A percentile compares a stretch with the other conserved stretches of the same genome.
Conservation (phyloP, 2,888 invertebrate species). For the Aspidiotus rigidus region DNA sequence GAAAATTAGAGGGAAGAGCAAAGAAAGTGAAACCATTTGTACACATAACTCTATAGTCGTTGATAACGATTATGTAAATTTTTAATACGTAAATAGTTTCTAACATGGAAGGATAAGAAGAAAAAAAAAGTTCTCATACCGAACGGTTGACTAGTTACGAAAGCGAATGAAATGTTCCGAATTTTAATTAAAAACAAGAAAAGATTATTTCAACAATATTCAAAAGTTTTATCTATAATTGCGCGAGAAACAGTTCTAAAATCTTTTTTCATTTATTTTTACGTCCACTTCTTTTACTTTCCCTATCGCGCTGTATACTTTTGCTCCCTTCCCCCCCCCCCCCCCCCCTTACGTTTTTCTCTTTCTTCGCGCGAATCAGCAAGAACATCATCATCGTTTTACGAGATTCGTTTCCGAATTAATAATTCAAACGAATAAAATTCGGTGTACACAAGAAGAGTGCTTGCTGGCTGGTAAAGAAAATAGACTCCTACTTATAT, state of each 20-base stretch:
- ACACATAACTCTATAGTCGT: not conserved
- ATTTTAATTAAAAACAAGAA: not conserved
- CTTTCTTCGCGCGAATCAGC: not conserved
- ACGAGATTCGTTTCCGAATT: conserved; percentile 1
- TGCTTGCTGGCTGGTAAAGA: too few relatives aligned
- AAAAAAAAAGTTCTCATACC: too few relatives aligned
- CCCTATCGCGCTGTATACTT: not conserved
- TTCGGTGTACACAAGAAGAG: not conserved
- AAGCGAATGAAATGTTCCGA: conserved; percentile 1
- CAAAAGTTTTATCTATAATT: conserved; percentile 4
- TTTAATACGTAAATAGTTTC: not conserved
- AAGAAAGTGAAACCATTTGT: too few relatives aligned
- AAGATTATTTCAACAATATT: conserved; percentile 4
- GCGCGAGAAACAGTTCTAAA: conserved; percentile 1
- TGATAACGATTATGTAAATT: not conserved
- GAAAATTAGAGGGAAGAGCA: not conserved
- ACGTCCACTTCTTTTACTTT: not conserved
- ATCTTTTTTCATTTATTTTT: conserved; percentile 1
- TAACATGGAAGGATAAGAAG: too few relatives aligned
- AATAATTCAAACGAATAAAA: not conserved
- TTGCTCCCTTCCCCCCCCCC: too few relatives aligned
- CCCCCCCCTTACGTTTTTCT: too few relatives aligned
- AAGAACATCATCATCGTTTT: not conserved
- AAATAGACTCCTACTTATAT: too few relatives aligned
- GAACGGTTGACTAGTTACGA: not conserved